A percentile compares a stretch with the other conserved stretches of the same genome.
Evolutionary conservation across 2,888 invertebrate genomes (phyloP).

Genomic region (Cheilosia soror): DNA sequence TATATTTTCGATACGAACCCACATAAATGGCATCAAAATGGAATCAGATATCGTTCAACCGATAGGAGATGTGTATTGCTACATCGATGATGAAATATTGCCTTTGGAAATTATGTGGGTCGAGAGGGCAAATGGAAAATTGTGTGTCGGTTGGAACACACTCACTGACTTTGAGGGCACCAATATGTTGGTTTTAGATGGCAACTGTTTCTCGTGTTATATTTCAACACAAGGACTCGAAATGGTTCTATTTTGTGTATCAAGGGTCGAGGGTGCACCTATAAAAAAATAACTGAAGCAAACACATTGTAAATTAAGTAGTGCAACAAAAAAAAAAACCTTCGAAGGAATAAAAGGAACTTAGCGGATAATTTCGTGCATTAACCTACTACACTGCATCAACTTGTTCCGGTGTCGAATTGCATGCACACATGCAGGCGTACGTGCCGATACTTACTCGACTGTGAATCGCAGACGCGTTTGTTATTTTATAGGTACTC

Average conservation of each 20-base stretch:
- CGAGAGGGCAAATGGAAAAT: constrained; percentile 27
- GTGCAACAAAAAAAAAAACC: constrained; percentile 17
- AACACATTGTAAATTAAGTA: constrained; percentile 49
- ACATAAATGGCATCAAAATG: constrained; percentile 43
- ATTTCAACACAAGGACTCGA: constrained; percentile 19
- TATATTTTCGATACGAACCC: constrained; percentile 22
- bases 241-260: constrained; percentile 9
- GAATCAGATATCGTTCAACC: constrained; percentile 45
- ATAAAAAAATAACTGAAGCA: constrained; percentile 25
- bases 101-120: constrained; percentile 49
- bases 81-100: constrained; percentile 21
- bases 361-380: constrained; percentile 71
- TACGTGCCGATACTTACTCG: constrained; percentile 72
- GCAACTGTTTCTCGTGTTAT: constrained; percentile 29
- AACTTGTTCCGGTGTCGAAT: constrained; percentile 77
- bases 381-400: constrained; percentile 75
- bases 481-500: not conserved
- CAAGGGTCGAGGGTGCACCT: constrained; percentile 22
- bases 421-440: constrained; percentile 73
- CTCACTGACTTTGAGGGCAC: constrained; percentile 17
- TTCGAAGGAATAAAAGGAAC: constrained; percentile 31
- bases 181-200: constrained; percentile 17
- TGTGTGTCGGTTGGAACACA: constrained; percentile 27
- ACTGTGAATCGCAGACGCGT: not conserved
- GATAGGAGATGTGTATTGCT: constrained; percentile 27